A percentile compares a stretch with the other conserved stretches of the same genome.
Conservation (phyloP, 2,888 invertebrate species). For the Volucella zonaria region DNA sequence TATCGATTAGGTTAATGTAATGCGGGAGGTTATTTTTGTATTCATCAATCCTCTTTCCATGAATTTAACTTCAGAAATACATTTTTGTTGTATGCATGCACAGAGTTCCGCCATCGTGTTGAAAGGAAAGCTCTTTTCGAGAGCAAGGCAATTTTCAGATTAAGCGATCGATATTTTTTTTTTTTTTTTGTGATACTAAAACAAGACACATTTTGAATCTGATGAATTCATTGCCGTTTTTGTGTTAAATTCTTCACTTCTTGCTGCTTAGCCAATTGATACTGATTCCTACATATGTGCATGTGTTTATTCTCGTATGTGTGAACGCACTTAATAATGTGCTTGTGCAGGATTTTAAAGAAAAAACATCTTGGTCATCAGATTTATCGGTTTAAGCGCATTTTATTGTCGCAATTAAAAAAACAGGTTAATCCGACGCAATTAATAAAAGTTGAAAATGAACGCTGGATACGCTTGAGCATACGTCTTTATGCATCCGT, state of each 20-base stretch:
- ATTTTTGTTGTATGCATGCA: constrained; percentile 14
- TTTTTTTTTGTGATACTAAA: no score
- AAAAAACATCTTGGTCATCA: constrained; percentile 9
- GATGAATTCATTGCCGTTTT: no score
- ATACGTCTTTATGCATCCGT: no score
- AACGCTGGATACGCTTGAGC: no score
- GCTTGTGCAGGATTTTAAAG: constrained; percentile 13
- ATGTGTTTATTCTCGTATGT: no score
- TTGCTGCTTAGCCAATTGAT: neutral
- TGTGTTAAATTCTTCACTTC: neutral
- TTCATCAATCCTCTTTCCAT: constrained; percentile 26
- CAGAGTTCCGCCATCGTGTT: neutral
- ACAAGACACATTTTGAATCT: no score
- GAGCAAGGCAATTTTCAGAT: no score
- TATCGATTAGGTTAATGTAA: constrained; percentile 60
- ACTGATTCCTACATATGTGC: no score
- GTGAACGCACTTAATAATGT: no score
- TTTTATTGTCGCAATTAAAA: constrained; percentile 54
- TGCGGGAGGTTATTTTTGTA: constrained; percentile 62
- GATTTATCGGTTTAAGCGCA: constrained; percentile 50
- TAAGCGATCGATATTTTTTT: no score
- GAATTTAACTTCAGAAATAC: constrained; percentile 44
- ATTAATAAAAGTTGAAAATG: constrained; percentile 11
- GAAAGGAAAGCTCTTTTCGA: no score
- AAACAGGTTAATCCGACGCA: constrained; percentile 54